Conservation (phyloP, 2,797 vertebrate genomes). For the Pseudochirops cupreus region DNA sequence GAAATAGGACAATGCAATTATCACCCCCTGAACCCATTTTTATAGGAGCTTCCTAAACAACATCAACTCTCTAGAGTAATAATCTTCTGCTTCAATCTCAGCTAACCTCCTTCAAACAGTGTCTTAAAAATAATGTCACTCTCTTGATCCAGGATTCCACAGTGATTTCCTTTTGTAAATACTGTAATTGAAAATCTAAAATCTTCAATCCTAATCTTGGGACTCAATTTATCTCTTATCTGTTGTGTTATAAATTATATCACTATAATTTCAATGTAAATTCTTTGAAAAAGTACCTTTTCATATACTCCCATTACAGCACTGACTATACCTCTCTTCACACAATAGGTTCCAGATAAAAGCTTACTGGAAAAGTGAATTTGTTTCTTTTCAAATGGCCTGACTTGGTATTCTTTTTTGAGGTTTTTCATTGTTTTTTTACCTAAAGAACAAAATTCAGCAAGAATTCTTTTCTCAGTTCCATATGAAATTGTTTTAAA, state of each 20-base stretch:
- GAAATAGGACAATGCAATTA: not conserved
- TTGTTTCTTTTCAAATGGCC: slow-evolving; percentile 30
- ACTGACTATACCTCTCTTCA: slow-evolving; percentile 23
- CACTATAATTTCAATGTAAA: not conserved
- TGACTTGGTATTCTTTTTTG: not conserved
- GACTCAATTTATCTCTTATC: not conserved
- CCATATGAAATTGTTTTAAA: slow-evolving; percentile 40
- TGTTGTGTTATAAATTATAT: not conserved
- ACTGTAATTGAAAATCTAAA: not conserved
- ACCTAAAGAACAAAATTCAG: slow-evolving; percentile 10
- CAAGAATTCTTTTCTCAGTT: slow-evolving; percentile 26
- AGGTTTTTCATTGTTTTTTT: slow-evolving; percentile 15
- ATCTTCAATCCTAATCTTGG: not conserved
- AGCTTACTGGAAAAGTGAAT: not conserved
- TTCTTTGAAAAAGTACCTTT: not conserved
- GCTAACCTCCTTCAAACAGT: not conserved
- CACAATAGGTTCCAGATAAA: slow-evolving; percentile 8
- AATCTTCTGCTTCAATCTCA: not conserved
- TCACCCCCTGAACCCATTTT: not conserved
- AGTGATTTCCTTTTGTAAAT: not conserved
- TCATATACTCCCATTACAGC: not conserved
- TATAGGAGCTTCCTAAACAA: not conserved
- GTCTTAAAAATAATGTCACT: not conserved
- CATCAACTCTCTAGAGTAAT: not conserved
- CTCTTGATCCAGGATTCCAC: not conserved